Conservation (phyloP, 2,113 vertebrate species). For the Microtus richardsoni region DNA sequence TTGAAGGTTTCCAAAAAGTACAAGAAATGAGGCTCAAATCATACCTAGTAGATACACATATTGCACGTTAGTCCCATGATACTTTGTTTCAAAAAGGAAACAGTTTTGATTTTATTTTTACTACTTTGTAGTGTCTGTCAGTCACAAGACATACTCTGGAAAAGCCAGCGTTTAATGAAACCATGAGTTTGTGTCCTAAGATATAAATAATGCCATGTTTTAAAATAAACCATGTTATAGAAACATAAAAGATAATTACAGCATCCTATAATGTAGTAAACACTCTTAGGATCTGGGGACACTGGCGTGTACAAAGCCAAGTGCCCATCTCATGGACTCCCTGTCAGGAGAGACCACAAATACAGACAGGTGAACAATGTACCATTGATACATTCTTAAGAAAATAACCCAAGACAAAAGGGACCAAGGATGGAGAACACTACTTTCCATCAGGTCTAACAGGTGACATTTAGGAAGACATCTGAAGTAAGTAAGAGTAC, state of each 20-base stretch:
- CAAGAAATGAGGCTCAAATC: neutral
- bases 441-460: neutral
- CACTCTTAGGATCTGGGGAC: neutral
- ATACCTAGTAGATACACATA: neutral
- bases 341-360: neutral
- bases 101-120: neutral
- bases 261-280: neutral
- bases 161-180: slow-evolving; percentile 60
- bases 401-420: neutral
- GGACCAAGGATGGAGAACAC: neutral
- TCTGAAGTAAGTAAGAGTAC: neutral
- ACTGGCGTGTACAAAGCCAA: neutral
- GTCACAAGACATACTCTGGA: slow-evolving; percentile 9
- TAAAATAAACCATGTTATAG: slow-evolving; percentile 67
- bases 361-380: neutral
- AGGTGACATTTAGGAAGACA: neutral
- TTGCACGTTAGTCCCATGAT: neutral
- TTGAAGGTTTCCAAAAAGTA: neutral
- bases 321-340: neutral
- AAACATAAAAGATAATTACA: slow-evolving; percentile 42
- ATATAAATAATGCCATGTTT: slow-evolving; percentile 48
- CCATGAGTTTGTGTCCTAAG: slow-evolving; percentile 54
- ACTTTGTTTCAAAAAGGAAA: slow-evolving; percentile 48
- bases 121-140: neutral
- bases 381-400: neutral